Base-by-base conservation (phyloP, 2,113 vertebrate genomes). In the Rhizomys pruinosus region DNA sequence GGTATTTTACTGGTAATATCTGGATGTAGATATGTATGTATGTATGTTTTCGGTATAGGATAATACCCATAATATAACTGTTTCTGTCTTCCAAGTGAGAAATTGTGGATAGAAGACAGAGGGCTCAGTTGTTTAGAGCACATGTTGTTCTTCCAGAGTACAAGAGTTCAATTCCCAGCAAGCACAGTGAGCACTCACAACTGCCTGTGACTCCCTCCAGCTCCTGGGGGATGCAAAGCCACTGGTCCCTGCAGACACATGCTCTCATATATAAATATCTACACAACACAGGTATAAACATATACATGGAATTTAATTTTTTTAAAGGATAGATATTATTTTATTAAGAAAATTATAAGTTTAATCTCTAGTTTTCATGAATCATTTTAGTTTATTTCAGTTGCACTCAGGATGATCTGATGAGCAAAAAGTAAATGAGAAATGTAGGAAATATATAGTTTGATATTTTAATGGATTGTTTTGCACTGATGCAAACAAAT, bases 401-500 rank as follows among this genome's bases (percentile, higher is more conserved):
- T 34, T 86, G 15, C 2, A 91, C 12, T 68, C 4, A 88, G 57
- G 82, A 80, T 84, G 59, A 85, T 23, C 32, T 52, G 34, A 25
- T 29, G 39, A 68, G 10, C 39, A 42, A 94, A 96, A 95, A 84
- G 29, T 52, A 19, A 84, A n/a, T 80, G 11, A 84, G 85, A 42
- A 95, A 88, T 64, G 66, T 55, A 88, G 22, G 12, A 61, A 86
- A 93, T 80, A 84, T 57, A 82, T 84, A 76, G 93, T 61, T 64
- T 88, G 23, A 39, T 61, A 84, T 64, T 73, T 47, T 9, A 84
- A 64, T 73, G 87, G 80, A 72, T 76, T 64, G 93, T 85, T 86
- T 79, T 93, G 2, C 39, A 84, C 3, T 93, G 23, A 77, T 52
- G 59, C 37, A 92, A 95, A 82, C 2, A 76, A 90, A 80, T 64